Percentiles rank a stretch among this genome's conserved stretches.
Evolutionary conservation across 2,797 vertebrate species (phyloP).

Genomic region (Cyclura pinguis): DNA sequence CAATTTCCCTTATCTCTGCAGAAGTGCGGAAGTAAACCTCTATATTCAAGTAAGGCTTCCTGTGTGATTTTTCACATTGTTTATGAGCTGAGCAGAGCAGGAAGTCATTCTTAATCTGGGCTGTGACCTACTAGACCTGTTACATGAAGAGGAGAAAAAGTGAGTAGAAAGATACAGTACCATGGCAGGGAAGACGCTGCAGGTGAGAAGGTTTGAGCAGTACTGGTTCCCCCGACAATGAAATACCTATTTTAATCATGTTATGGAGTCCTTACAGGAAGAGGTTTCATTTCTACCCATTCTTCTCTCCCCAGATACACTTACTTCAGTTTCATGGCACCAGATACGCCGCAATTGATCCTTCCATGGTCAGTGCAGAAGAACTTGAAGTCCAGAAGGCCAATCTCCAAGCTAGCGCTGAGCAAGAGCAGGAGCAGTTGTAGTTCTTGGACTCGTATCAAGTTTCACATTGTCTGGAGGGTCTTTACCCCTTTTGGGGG

Average conservation of each 20-base stretch:
- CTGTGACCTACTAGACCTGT: not conserved
- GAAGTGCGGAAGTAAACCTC: conserved; percentile 97
- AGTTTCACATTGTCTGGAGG: not conserved
- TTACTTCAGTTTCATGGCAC: conserved; percentile 96
- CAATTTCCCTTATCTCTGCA: conserved; percentile 96
- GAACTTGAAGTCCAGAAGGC: conserved; percentile 92
- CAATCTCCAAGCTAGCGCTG: conserved; percentile 75
- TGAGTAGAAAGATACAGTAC: too few species aligned
- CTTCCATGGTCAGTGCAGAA: conserved; percentile 92
- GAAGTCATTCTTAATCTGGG: too few species aligned
- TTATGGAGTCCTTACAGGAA: not conserved
- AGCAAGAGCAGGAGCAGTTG: conserved; percentile 83
- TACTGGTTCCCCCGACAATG: not conserved
- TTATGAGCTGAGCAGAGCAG: not conserved
- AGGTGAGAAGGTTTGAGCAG: not conserved
- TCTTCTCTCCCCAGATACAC: conserved; percentile 85
- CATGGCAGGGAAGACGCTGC: not conserved
- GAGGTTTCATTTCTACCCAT: not conserved
- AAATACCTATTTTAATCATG: not conserved
- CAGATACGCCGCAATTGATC: conserved; percentile 92
- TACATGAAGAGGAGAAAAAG: not conserved
- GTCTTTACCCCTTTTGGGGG: not conserved
- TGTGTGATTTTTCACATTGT: not conserved
- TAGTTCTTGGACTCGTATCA: conserved; percentile 41
- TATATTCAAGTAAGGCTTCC: conserved; percentile 90